Conservation (phyloP, 64 coral and sea anemone genomes). For the Platygyra sinensis region DNA sequence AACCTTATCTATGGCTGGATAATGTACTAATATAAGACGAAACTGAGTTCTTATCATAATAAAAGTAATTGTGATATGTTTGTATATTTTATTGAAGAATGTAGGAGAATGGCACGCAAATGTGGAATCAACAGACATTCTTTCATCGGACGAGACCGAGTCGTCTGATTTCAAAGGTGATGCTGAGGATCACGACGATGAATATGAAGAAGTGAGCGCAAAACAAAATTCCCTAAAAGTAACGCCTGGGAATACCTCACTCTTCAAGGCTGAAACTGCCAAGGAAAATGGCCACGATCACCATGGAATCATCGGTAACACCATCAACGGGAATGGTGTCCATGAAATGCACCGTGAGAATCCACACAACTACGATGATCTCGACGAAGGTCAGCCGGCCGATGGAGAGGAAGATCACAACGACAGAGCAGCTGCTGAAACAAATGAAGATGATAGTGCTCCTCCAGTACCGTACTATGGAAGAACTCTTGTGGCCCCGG, state of each 20-base stretch:
- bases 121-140: neutral
- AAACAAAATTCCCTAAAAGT: neutral
- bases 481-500: conserved; percentile 31
- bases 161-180: neutral
- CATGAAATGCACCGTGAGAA: neutral
- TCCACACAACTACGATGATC: neutral
- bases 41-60: neutral
- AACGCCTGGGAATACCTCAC: neutral
- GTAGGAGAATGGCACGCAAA: neutral
- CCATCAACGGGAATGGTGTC: conserved; percentile 3
- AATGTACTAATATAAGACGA: neutral
- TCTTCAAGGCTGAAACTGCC: neutral
- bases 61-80: neutral
- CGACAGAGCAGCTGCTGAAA: neutral
- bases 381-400: neutral
- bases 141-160: neutral
- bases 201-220: neutral
- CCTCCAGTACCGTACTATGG: conserved; percentile 4
- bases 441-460: neutral
- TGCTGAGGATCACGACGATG: neutral
- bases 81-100: neutral
- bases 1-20: too few species aligned
- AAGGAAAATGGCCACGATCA: conserved; percentile 5
- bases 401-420: neutral
- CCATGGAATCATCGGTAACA: neutral